Evolutionary conservation across 1,140 invertebrate species (phyloP).

Genomic region (Capitella teleta): DNA sequence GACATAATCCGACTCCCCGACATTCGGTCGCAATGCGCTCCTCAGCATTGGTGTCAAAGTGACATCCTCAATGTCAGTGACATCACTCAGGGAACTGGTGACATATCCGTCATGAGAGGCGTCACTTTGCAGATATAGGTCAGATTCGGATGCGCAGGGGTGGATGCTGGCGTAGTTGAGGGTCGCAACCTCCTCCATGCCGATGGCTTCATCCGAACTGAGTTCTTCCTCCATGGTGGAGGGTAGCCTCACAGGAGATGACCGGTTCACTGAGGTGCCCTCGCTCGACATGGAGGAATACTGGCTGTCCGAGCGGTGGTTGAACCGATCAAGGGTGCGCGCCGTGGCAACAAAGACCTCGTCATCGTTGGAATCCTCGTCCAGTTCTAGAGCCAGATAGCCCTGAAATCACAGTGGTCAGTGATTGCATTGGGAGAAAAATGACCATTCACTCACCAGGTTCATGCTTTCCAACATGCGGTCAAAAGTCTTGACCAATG

Average conservation of each 20-base stretch:
- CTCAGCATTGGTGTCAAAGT: background rate
- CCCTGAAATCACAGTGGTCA: too few relatives aligned
- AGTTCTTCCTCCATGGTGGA: too few relatives aligned
- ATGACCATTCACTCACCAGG: too few relatives aligned
- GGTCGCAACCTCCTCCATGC: background rate
- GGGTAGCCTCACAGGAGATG: background rate
- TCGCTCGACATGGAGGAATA: background rate
- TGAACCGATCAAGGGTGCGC: background rate
- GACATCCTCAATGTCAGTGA: background rate
- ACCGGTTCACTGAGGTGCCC: background rate
- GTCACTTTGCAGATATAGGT: too few relatives aligned
- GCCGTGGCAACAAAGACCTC: background rate
- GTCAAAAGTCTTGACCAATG: too few relatives aligned
- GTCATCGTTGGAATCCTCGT: background rate
- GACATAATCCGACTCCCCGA: background rate
- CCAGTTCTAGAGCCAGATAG: too few relatives aligned
- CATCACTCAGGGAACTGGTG: background rate
- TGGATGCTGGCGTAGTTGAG: background rate
- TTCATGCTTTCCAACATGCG: too few relatives aligned
- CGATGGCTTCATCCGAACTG: too few relatives aligned
- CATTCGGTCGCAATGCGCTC: background rate
- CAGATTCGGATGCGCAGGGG: too few relatives aligned
- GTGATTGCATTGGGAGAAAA: too few relatives aligned
- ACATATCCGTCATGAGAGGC: background rate
- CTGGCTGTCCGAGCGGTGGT: background rate